Base-by-base conservation (phyloP, 2,888 invertebrate species). In the Chesias legatella region DNA sequence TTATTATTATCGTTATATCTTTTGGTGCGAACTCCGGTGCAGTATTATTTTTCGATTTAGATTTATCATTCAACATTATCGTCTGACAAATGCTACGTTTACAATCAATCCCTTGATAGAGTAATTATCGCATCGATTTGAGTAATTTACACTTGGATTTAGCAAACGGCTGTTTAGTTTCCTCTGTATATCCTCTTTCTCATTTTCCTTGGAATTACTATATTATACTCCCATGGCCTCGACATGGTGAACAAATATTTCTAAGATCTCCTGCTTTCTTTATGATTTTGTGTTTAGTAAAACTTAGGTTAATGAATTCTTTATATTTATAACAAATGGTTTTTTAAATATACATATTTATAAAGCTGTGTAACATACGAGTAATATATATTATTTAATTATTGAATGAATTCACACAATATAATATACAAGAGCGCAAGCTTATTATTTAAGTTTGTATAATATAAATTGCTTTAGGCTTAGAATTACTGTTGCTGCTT, bases 321-420 rank as follows among this genome's bases (percentile, higher is more conserved):
- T 72, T 67, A 72, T 79, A 80, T 80, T 76, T 80, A 79, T 77
- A 66, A 67, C 55, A 62, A 67, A 67, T 64, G 66, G 63, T 76
- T 76, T 79, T 77, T n/a, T n/a, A n/a, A n/a, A n/a, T n/a, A n/a
- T 72, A 74, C 74, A 70, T 70, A 74, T 63, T 53, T 63, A 67
- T 67, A 67, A 40, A 28, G 32, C 66, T 65, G 62, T 79, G 76
- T 77, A 78, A 73, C 66, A 75, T 76, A 79, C 63, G 71, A 79
- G 72, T 80, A 78, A 75, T 77, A 77, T 75, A 75, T 71, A 58
- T 71, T 76, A 76, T 79, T 79, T 73, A 78, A 73, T 76, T 77
- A 73, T 76, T 75, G 62, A 76, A 77, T 79, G 67, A 73, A 73
- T 72, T 78, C 63, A 66, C 43, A 44, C 38, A 43, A 42, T 30